Conservation (phyloP, 2,113 vertebrate species). For the Epinephelus lanceolatus region DNA sequence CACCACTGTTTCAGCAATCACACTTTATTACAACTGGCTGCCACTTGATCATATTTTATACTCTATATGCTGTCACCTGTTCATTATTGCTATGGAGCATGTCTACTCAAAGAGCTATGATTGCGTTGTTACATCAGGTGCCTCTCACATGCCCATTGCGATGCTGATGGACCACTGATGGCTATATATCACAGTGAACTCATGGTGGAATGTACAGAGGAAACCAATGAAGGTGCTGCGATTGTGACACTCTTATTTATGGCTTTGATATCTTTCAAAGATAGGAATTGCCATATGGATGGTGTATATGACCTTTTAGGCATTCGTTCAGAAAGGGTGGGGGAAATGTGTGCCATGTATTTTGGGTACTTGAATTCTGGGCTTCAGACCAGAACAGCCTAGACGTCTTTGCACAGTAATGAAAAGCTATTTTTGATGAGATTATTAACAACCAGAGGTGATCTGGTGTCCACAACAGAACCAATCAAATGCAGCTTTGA, state of each 20-base stretch:
- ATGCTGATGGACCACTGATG: conserved; percentile 32
- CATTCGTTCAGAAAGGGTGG: conserved; percentile 7
- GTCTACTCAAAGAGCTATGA: conserved; percentile 34
- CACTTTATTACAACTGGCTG: conserved; percentile 4
- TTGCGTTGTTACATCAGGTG: conserved; percentile 29
- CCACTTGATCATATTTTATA: conserved; percentile 6
- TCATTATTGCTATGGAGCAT: conserved; percentile 10
- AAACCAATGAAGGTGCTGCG: conserved; percentile 21
- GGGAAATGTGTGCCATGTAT: conserved; percentile 14
- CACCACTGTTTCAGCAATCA: neutral
- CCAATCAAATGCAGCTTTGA: conserved; percentile 25
- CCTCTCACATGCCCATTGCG: conserved; percentile 27
- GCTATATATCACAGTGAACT: conserved; percentile 45
- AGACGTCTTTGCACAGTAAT: conserved; percentile 46
- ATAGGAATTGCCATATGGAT: conserved; percentile 13
- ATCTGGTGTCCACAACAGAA: conserved; percentile 36
- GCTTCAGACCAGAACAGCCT: conserved; percentile 46
- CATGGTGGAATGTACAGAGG: conserved; percentile 1
- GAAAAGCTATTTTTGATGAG: conserved; percentile 64
- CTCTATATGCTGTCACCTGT: conserved; percentile 8
- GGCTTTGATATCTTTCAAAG: conserved; percentile 8
- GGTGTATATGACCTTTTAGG: conserved; percentile 9
- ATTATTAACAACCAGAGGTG: conserved; percentile 8
- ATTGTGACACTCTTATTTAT: conserved; percentile 38
- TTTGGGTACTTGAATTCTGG: conserved; percentile 37